Percentiles rank a stretch among this genome's conserved stretches.
Evolutionary conservation across 2,888 invertebrate genomes (phyloP).

Genomic region (Acrocera orbiculus): DNA sequence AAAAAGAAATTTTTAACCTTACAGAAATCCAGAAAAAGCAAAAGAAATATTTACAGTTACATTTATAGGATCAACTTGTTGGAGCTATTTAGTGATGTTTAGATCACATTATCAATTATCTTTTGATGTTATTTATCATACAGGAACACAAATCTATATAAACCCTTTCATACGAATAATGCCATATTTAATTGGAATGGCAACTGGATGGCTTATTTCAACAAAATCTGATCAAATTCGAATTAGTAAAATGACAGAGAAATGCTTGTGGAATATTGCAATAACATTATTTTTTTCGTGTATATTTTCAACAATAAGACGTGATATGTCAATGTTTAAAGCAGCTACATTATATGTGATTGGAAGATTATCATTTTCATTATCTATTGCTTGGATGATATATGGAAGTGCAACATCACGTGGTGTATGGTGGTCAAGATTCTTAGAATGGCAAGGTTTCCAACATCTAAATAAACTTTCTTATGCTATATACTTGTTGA

Average conservation of each 20-base stretch:
- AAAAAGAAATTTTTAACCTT: not conserved
- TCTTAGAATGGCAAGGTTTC: slow-evolving; percentile 25
- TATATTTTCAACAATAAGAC: slow-evolving; percentile 25
- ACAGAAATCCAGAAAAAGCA: slow-evolving; percentile 20
- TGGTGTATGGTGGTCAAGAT: slow-evolving; percentile 29
- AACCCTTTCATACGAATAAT: slow-evolving; percentile 35
- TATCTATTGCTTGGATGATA: slow-evolving; percentile 38
- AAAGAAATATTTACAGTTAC: slow-evolving; percentile 15
- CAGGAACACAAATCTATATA: slow-evolving; percentile 33
- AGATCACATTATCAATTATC: slow-evolving; percentile 23
- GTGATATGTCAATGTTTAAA: slow-evolving; percentile 30
- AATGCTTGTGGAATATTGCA: slow-evolving; percentile 24
- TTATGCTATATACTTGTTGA: slow-evolving; percentile 39
- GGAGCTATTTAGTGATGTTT: slow-evolving; percentile 23
- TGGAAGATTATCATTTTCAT: slow-evolving; percentile 36
- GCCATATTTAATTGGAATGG: slow-evolving; percentile 34
- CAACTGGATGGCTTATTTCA: slow-evolving; percentile 31
- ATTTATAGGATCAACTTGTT: slow-evolving; percentile 18
- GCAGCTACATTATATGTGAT: slow-evolving; percentile 35
- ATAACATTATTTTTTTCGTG: slow-evolving; percentile 22
- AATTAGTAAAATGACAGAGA: slow-evolving; percentile 18
- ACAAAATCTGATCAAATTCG: slow-evolving; percentile 21
- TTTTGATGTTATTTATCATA: slow-evolving; percentile 27
- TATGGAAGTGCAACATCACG: slow-evolving; percentile 38
- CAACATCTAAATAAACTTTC: slow-evolving; percentile 37